Percentiles rank a stretch among this genome's conserved stretches.
These are phyloP conservation scores for Drosophila nigromelanica DNA, from an alignment of 1,140 invertebrate species.

Conservation along the genomic window DNA sequence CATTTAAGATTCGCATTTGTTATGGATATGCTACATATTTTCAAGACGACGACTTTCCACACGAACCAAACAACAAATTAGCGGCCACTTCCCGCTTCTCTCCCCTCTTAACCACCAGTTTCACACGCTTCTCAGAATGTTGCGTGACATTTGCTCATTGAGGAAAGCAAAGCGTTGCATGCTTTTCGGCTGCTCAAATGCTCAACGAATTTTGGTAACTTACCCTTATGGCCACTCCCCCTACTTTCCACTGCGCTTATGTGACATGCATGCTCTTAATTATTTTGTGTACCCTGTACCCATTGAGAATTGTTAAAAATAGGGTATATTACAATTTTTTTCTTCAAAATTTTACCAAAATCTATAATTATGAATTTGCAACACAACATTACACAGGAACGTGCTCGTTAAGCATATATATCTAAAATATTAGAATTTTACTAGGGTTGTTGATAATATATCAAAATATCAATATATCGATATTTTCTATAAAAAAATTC, in stretches of 20 bases:
- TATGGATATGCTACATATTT: conserved; percentile 10
- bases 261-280: neutral
- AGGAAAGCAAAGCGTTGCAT: conserved; percentile 27
- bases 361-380: too few species aligned
- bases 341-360: too few species aligned
- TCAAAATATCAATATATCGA: too few species aligned
- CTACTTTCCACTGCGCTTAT: neutral
- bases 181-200: conserved; percentile 35
- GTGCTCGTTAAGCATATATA: too few species aligned
- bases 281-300: neutral
- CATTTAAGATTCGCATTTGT: conserved; percentile 17
- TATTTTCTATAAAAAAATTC: too few species aligned
- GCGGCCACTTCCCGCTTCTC: neutral
- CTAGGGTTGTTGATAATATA: too few species aligned
- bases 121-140: neutral
- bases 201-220: conserved; percentile 10
- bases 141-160: conserved; percentile 30
- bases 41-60: conserved; percentile 1
- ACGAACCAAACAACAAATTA: conserved; percentile 1
- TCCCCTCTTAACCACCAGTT: too few species aligned
- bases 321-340: too few species aligned
- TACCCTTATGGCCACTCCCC: too few species aligned
- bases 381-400: too few species aligned
- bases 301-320: too few species aligned
- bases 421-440: too few species aligned